Evolutionary conservation across 2,113 vertebrate genomes (phyloP).

Genomic region (Tricholaema leucomelas): DNA sequence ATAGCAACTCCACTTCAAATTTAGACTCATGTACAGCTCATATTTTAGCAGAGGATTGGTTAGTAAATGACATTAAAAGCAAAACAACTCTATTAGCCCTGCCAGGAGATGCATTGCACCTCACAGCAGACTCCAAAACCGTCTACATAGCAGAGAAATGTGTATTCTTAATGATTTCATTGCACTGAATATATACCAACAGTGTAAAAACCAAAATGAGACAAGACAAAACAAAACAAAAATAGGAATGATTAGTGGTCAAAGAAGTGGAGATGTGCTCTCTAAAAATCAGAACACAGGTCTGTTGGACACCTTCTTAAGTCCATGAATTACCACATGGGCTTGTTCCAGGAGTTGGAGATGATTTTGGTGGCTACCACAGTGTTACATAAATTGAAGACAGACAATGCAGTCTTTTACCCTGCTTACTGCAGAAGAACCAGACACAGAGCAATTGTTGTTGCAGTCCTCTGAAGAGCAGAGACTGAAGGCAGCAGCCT

Average conservation of each 20-base stretch:
- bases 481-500: not conserved
- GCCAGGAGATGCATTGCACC: not conserved
- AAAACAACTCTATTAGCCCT: not conserved
- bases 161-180: not conserved
- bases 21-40: not conserved
- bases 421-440: not conserved
- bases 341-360: not conserved
- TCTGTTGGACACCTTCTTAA: not conserved
- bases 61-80: constrained; percentile 2
- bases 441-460: not conserved
- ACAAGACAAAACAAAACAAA: not conserved
- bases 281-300: not conserved
- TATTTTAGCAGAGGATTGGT: not conserved
- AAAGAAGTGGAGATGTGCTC: not conserved
- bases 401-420: not conserved
- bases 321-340: not conserved
- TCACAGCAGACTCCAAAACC: not conserved
- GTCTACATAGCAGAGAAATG: not conserved
- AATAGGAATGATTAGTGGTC: not conserved
- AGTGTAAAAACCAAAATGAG: no score
- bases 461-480: not conserved
- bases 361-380: not conserved
- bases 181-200: not conserved
- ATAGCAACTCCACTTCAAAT: not conserved
- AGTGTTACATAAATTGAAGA: not conserved